phyloP scores from a whole-genome alignment of 2,113 vertebrate genomes.

The Ophthalmolycus amberensis region DNA sequence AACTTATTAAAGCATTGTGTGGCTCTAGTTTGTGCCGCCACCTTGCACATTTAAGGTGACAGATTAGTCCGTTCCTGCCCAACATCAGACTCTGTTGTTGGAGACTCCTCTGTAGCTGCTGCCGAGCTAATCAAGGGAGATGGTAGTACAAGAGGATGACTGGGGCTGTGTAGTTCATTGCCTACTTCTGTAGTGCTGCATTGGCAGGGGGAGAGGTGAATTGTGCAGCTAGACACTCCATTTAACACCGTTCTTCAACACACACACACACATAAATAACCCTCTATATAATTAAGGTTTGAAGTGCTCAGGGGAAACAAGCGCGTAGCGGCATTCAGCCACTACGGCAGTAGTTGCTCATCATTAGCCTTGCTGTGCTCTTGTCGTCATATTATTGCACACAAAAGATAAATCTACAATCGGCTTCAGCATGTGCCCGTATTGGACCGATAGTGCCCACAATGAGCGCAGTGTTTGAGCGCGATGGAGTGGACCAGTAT shows the following conservation, averaged over 20 bases:
- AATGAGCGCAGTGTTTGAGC: slow-evolving; percentile 43
- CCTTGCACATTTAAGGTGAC: slow-evolving; percentile 39
- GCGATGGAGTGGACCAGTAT: background rate
- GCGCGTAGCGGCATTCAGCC: background rate
- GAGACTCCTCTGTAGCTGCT: slow-evolving; percentile 20
- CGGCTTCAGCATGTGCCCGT: background rate
- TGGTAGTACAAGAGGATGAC: background rate
- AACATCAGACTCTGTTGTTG: slow-evolving; percentile 24
- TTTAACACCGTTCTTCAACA: background rate
- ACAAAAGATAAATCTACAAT: slow-evolving; percentile 28
- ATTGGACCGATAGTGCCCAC: slow-evolving; percentile 20
- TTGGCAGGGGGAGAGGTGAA: background rate
- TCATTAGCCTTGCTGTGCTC: slow-evolving; percentile 29
- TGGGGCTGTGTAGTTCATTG: slow-evolving; percentile 37
- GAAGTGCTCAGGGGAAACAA: slow-evolving; percentile 11
- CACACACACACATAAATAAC: background rate
- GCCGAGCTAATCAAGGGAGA: slow-evolving; percentile 22
- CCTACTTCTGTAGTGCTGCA: slow-evolving; percentile 12
- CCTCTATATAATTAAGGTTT: slow-evolving; percentile 1
- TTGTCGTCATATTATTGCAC: slow-evolving; percentile 21
- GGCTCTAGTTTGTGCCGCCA: slow-evolving; percentile 37
- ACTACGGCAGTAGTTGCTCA: slow-evolving; percentile 2
- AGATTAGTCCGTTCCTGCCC: slow-evolving; percentile 48
- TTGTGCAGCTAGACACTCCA: background rate
- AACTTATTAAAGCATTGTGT: slow-evolving; percentile 50